Percentiles rank a stretch among this genome's conserved stretches.
phyloP scores from a whole-genome alignment of 2,113 vertebrate genomes.

The Scomber japonicus region DNA sequence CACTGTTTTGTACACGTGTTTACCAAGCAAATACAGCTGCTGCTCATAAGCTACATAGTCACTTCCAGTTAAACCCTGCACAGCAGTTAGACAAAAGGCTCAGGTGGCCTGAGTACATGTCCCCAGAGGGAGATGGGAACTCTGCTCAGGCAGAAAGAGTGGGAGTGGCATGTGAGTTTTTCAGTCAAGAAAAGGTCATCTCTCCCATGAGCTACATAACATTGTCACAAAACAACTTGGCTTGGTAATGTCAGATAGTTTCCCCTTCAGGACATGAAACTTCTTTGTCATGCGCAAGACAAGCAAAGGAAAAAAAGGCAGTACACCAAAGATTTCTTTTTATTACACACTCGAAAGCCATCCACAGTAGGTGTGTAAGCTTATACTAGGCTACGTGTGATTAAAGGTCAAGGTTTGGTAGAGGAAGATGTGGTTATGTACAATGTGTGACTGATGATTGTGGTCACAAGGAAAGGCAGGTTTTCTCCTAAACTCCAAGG shows the following conservation, averaged over 20 bases:
- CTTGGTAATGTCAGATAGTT: slow-evolving; percentile 60
- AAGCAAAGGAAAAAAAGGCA: slow-evolving; percentile 32
- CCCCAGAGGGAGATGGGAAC: slow-evolving; percentile 64
- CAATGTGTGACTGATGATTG: background rate
- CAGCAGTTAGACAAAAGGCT: slow-evolving; percentile 67
- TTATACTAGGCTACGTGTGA: background rate
- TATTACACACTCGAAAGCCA: slow-evolving; percentile 6
- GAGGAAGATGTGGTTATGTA: background rate
- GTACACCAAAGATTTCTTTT: background rate
- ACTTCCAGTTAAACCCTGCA: slow-evolving; percentile 50
- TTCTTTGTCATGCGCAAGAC: slow-evolving; percentile 24
- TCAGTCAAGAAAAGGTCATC: slow-evolving; percentile 74
- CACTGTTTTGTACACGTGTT: slow-evolving; percentile 35
- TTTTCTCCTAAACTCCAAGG: background rate
- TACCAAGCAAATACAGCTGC: slow-evolving; percentile 62
- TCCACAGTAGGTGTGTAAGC: background rate
- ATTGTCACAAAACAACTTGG: slow-evolving; percentile 56
- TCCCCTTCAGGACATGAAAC: slow-evolving; percentile 51
- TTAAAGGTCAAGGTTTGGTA: background rate
- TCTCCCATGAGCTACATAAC: slow-evolving; percentile 63
- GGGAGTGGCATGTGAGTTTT: slow-evolving; percentile 71
- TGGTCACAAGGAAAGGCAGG: background rate
- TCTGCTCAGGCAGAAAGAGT: slow-evolving; percentile 72
- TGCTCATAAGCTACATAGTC: slow-evolving; percentile 35
- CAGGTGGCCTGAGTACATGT: slow-evolving; percentile 70